These are phyloP conservation scores for Phalacrocorax aristotelis DNA, from an alignment of 2,113 vertebrate genomes.

Conservation along the genomic window DNA sequence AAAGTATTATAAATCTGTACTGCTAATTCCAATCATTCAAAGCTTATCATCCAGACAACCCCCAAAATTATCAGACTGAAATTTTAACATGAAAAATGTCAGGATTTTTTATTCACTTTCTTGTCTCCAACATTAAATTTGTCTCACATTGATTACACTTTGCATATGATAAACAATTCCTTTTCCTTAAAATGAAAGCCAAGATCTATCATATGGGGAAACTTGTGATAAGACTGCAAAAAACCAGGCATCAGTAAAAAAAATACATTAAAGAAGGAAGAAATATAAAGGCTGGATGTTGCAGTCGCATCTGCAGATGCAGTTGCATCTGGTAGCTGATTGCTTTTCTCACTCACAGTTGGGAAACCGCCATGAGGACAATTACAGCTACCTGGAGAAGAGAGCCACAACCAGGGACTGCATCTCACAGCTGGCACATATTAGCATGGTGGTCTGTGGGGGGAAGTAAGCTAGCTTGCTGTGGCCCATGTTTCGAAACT, in stretches of 20 bases:
- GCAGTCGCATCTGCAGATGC: neutral
- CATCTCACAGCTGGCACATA: neutral
- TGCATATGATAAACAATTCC: neutral
- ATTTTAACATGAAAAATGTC: neutral
- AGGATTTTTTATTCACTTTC: neutral
- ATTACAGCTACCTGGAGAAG: neutral
- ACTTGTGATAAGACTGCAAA: neutral
- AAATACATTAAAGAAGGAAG: neutral
- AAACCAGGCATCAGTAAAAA: neutral
- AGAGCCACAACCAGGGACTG: neutral
- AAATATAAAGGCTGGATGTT: neutral
- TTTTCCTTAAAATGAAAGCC: neutral
- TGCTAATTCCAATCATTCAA: neutral
- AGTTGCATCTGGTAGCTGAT: neutral
- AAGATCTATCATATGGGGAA: neutral
- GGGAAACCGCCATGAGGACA: neutral
- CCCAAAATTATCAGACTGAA: neutral
- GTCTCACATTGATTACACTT: neutral
- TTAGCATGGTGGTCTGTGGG: no score
- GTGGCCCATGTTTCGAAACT: neutral
- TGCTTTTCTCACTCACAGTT: neutral
- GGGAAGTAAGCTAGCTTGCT: neutral
- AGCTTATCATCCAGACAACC: neutral
- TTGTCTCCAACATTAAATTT: neutral
- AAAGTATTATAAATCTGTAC: neutral